A percentile compares a stretch with the other conserved stretches of the same genome.
Conservation (phyloP, 1,140 invertebrate species). For the Drosophila sp. region DNA sequence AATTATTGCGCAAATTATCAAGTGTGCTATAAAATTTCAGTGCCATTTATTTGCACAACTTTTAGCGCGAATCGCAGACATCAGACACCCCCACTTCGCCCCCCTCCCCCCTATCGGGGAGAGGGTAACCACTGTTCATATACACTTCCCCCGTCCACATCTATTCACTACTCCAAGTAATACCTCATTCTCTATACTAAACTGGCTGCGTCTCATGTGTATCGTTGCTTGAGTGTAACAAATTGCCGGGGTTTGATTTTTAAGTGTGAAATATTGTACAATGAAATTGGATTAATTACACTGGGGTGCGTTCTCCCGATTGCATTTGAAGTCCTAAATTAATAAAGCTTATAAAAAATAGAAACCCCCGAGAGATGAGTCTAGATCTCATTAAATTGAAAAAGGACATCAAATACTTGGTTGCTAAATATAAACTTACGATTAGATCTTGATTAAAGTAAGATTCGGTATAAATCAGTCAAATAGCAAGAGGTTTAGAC, state of each 20-base stretch:
- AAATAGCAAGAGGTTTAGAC: no score
- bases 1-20: constrained; percentile 80
- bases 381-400: background rate
- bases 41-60: constrained; percentile 72
- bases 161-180: constrained; percentile 15
- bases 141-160: background rate
- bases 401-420: no score
- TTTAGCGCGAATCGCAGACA: constrained; percentile 54
- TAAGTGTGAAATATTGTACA: constrained; percentile 60
- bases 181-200: constrained; percentile 17
- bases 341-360: background rate
- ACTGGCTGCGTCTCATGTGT: constrained; percentile 58
- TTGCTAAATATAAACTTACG: no score
- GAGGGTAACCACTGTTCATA: background rate
- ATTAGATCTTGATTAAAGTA: no score
- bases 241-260: constrained; percentile 68
- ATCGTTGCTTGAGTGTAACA: constrained; percentile 62
- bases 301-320: constrained; percentile 14
- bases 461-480: no score
- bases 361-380: no score
- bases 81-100: constrained; percentile 6
- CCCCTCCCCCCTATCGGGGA: background rate
- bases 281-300: constrained; percentile 61
- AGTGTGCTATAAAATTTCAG: constrained; percentile 78
- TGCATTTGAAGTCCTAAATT: background rate